Conservation (phyloP, 2,888 invertebrate species). For the Tenthredo amoena region DNA sequence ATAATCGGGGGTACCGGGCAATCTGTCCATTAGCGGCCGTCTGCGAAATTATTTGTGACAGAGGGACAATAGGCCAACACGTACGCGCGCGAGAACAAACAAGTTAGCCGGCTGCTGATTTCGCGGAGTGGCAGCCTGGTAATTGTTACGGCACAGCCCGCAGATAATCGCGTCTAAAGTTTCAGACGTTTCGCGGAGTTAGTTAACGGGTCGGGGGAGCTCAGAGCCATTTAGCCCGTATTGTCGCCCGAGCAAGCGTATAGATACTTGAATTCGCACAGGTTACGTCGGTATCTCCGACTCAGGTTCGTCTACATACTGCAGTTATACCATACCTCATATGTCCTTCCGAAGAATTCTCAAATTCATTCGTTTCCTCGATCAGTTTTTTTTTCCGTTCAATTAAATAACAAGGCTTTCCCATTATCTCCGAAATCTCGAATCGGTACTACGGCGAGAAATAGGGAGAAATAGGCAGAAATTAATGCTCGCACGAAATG, state of each 20-base stretch:
- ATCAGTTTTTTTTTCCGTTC: neutral
- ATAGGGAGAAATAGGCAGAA: slow-evolving; percentile 59
- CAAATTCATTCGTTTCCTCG: neutral
- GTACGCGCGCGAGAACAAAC: slow-evolving; percentile 68
- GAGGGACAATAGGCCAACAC: slow-evolving; percentile 70
- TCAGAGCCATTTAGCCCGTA: slow-evolving; percentile 76
- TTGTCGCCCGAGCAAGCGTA: slow-evolving; percentile 72
- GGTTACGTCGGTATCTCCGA: slow-evolving; percentile 31
- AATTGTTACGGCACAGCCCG: slow-evolving; percentile 77
- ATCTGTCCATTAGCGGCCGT: slow-evolving; percentile 68
- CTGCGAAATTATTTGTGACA: slow-evolving; percentile 73
- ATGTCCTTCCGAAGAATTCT: neutral
- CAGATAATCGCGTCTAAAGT: slow-evolving; percentile 77
- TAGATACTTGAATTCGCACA: slow-evolving; percentile 55
- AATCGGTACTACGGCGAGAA: neutral
- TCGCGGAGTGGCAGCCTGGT: slow-evolving; percentile 75
- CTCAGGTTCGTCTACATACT: neutral
- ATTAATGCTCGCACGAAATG: slow-evolving; percentile 77
- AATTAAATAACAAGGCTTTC: neutral
- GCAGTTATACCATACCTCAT: neutral
- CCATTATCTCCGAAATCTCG: neutral
- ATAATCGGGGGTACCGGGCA: slow-evolving; percentile 43
- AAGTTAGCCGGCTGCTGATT: slow-evolving; percentile 75
- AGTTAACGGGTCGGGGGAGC: slow-evolving; percentile 72
- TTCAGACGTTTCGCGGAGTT: slow-evolving; percentile 76